Evolutionary conservation across 2,113 vertebrate genomes (phyloP).

Genomic region (Hemibagrus wyckioides): DNA sequence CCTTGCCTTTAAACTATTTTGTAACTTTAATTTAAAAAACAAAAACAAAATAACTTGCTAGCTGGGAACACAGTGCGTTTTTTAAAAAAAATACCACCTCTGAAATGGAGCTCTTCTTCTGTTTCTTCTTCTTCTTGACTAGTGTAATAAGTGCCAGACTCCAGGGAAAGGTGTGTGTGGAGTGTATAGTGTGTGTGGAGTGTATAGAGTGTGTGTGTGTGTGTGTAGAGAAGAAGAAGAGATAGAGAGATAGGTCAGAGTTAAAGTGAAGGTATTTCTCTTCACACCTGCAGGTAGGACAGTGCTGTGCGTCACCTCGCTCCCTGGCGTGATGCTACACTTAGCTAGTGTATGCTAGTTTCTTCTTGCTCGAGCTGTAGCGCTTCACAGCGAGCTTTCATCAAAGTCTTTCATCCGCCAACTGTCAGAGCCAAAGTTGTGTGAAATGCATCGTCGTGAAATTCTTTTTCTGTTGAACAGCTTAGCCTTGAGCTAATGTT

Average conservation of each 20-base stretch:
- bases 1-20: not conserved
- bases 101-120: slow-evolving; percentile 70
- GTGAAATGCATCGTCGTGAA: not conserved
- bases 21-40: not conserved
- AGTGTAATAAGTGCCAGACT: slow-evolving; percentile 75
- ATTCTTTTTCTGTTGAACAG: not conserved
- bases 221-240: not conserved
- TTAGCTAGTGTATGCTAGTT: not conserved
- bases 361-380: not conserved
- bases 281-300: slow-evolving; percentile 38
- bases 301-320: not conserved
- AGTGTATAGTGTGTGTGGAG: slow-evolving; percentile 40
- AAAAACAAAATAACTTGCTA: not conserved
- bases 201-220: slow-evolving; percentile 47
- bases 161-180: slow-evolving; percentile 31
- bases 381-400: too few species aligned
- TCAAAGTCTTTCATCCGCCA: too few species aligned
- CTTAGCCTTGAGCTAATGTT: not conserved
- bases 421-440: not conserved
- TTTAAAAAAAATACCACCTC: slow-evolving; percentile 73
- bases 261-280: slow-evolving; percentile 28
- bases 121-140: slow-evolving; percentile 59
- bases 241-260: not conserved
- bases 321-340: not conserved
- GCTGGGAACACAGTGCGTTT: slow-evolving; percentile 61